A percentile compares a stretch with the other conserved stretches of the same genome.
Conservation (phyloP, 2,888 invertebrate genomes). For the Belgica antarctica region DNA sequence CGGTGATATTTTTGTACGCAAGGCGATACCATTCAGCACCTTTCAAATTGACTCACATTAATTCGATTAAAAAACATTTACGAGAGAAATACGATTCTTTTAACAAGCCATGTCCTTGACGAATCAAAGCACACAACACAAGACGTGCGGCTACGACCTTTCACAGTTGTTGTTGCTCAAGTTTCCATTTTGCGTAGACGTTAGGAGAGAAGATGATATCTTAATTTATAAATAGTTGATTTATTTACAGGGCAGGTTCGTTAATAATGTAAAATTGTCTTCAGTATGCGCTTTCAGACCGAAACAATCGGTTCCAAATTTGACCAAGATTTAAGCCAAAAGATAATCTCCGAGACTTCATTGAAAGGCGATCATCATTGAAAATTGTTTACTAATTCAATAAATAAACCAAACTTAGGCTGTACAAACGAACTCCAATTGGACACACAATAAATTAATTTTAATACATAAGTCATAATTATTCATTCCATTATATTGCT, state of each 20-base stretch:
- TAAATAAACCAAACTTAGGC: constrained; percentile 15
- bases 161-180: background rate
- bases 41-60: constrained; percentile 2
- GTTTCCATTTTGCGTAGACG: background rate
- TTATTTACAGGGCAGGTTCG: too few species aligned
- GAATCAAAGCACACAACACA: constrained; percentile 26
- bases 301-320: too few species aligned
- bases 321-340: constrained; percentile 1
- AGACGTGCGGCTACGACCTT: background rate
- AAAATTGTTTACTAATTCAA: constrained; percentile 29
- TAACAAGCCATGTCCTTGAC: background rate
- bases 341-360: background rate
- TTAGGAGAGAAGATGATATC: constrained; percentile 21
- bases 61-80: background rate
- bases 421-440: constrained; percentile 2
- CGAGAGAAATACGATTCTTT: background rate
- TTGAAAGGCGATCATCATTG: constrained; percentile 32
- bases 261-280: too few species aligned
- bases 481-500: constrained; percentile 28
- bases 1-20: background rate
- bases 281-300: too few species aligned
- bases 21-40: background rate
- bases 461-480: constrained; percentile 25
- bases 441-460: constrained; percentile 22
- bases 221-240: constrained; percentile 20